These are phyloP conservation scores for Solea senegalensis DNA, from an alignment of 2,113 vertebrate species.

Conservation along the genomic window DNA sequence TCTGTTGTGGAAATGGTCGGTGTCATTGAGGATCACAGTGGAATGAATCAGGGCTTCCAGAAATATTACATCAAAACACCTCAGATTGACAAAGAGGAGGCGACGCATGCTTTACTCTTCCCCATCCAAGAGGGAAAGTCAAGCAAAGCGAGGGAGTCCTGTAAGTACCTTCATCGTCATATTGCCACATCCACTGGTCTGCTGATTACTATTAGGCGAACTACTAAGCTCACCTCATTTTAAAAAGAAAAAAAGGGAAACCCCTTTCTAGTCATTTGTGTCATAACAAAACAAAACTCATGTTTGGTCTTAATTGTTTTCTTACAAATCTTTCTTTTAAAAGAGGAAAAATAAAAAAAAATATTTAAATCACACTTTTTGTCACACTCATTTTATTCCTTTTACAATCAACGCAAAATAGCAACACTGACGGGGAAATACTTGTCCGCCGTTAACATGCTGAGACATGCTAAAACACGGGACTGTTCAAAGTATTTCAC, in stretches of 20 bases:
- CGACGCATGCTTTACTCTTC: slow-evolving; percentile 24
- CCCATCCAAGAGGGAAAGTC: slow-evolving; percentile 8
- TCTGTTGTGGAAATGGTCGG: slow-evolving; percentile 56
- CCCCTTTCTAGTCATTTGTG: slow-evolving; percentile 61
- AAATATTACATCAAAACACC: slow-evolving; percentile 61
- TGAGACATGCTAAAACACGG: too few relatives aligned
- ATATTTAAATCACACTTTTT: slow-evolving; percentile 72
- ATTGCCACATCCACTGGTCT: slow-evolving; percentile 71
- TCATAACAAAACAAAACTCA: slow-evolving; percentile 63
- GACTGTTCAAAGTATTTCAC: too few relatives aligned
- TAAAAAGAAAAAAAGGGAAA: slow-evolving; percentile 57
- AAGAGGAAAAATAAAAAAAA: slow-evolving; percentile 67
- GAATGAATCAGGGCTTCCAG: slow-evolving; percentile 70
- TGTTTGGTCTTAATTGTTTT: slow-evolving; percentile 77
- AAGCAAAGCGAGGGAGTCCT: slow-evolving; percentile 59
- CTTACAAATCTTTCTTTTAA: slow-evolving; percentile 78
- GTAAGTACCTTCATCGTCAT: slow-evolving; percentile 50
- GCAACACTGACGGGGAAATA: neutral
- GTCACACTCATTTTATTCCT: slow-evolving; percentile 28
- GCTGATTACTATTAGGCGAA: slow-evolving; percentile 73
- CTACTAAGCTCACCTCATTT: slow-evolving; percentile 73
- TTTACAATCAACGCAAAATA: neutral
- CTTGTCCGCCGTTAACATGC: too few relatives aligned
- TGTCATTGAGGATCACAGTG: slow-evolving; percentile 53
- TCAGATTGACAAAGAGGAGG: slow-evolving; percentile 59